Conservation (phyloP, 2,113 vertebrate genomes). For the Mungos mungo region DNA sequence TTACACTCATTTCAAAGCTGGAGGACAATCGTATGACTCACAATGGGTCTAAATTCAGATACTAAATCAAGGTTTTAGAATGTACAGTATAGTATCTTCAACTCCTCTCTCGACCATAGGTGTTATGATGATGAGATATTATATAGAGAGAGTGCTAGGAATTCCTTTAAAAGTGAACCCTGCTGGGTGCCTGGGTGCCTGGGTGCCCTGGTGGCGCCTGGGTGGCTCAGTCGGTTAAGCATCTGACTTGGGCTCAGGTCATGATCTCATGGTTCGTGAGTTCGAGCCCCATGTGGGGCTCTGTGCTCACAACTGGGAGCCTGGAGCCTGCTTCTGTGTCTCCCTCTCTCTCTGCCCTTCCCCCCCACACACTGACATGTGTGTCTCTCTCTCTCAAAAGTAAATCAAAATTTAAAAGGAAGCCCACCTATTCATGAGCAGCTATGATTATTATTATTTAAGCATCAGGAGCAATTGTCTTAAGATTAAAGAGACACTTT, state of each 20-base stretch:
- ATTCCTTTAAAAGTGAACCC: background rate
- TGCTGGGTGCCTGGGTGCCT: background rate
- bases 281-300: too few relatives aligned
- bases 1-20: slow-evolving; percentile 18
- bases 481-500: slow-evolving; percentile 43
- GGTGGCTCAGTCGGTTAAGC: too few relatives aligned
- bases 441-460: background rate
- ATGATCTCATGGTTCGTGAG: too few relatives aligned
- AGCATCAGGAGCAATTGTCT: background rate
- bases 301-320: too few relatives aligned
- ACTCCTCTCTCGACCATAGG: background rate
- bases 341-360: too few relatives aligned
- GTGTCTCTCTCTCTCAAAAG: too few relatives aligned
- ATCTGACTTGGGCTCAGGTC: too few relatives aligned
- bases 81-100: background rate
- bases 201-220: too few relatives aligned
- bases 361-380: too few relatives aligned
- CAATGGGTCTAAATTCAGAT: background rate
- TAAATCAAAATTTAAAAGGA: background rate
- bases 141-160: background rate
- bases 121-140: background rate
- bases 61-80: background rate
- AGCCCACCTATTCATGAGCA: background rate
- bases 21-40: background rate
- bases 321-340: too few relatives aligned